Evolutionary conservation across 2,888 invertebrate genomes (phyloP), one percentile per base, ranked within the genome.

Genomic region (Pocota personata): DNA sequence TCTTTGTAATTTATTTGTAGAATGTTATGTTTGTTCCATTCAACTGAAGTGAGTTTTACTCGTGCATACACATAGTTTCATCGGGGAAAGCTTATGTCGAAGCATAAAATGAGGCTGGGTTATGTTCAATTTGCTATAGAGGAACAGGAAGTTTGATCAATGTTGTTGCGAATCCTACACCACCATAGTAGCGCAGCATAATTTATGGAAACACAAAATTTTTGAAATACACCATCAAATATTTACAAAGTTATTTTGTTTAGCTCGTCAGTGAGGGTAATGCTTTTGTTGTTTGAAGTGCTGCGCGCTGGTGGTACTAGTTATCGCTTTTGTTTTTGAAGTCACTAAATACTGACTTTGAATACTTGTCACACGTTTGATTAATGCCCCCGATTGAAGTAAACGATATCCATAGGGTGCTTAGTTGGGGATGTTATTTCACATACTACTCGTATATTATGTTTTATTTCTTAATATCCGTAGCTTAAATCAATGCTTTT

Each of bases 61-160:
- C 64, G 40, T 79, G 48, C 55, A 48, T 37, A 48, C 57, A 72
- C 57, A 72, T 60, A 72, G 66, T 72, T 66, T 67, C 30, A 24
- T 27, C 32, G 48, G 60, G 21, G 32, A 60, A 50, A 16, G 52
- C 62, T 57, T 71, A 62, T 58, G 37, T 60, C 55, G 37, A 21
- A 58, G 66, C 79, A 80, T 66, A 58, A 79, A 76, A 66, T 16
- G 37, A 24, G 80, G 43, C 58, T 12, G 77, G 58, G 35, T 43
- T 50, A 46, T 27, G 40, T 69, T 76, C 57, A 67, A 73, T 75
- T 67, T 64, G 43, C 46, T 3, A n/a, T n/a, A n/a, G 30, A 35
- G 64, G 75, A 12, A 69, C 37, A 80, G 71, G 64, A 84, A 76
- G 84, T 84, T 84, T 84, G 84, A 84, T 84, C 84, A 84, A 84